Conservation (phyloP, 2,113 vertebrate species). For the Calidris pygmaea region DNA sequence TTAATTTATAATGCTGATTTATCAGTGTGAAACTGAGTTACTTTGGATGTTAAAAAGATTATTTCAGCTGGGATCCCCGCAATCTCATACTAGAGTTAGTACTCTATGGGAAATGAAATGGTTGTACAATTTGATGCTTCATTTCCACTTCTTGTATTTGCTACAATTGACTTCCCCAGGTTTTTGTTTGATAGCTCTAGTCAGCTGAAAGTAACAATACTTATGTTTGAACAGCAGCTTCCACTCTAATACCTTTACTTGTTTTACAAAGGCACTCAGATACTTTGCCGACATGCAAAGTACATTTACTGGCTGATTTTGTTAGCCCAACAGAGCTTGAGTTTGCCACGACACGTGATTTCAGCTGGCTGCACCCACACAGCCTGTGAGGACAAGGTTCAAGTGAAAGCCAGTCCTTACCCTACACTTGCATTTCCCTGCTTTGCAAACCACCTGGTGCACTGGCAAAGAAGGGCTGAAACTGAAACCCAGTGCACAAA, state of each 20-base stretch:
- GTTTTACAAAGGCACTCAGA: background rate
- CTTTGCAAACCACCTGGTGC: background rate
- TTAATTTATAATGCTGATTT: background rate
- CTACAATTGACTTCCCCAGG: background rate
- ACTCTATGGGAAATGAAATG: background rate
- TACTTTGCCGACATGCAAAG: background rate
- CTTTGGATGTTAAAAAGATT: background rate
- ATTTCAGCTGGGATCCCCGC: background rate
- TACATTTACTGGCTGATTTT: background rate
- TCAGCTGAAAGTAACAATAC: constrained; percentile 30
- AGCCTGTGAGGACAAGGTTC: background rate
- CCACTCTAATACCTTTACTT: background rate
- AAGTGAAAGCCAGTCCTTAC: background rate
- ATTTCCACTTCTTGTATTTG: background rate
- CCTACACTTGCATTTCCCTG: background rate
- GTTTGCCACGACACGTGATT: background rate
- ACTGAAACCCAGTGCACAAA: background rate
- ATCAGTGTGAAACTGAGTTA: background rate
- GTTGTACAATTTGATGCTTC: background rate
- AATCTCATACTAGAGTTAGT: background rate
- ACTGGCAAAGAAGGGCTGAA: background rate
- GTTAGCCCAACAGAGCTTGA: background rate
- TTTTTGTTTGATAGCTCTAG: background rate
- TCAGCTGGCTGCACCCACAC: background rate
- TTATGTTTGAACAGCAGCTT: background rate